Evolutionary conservation across 2,888 invertebrate genomes (phyloP).

Genomic region (Atrina japonica): DNA sequence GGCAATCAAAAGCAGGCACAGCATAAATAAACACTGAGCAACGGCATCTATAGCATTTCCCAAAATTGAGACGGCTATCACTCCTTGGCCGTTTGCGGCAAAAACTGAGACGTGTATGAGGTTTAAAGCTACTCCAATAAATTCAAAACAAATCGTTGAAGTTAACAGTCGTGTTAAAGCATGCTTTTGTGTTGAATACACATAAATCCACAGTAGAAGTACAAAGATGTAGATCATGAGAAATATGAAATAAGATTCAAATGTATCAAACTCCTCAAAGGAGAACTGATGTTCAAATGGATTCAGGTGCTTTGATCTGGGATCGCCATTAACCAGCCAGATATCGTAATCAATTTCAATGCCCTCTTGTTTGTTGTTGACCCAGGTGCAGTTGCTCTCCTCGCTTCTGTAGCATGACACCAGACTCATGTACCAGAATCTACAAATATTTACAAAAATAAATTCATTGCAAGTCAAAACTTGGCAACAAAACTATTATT

Average conservation of each 20-base stretch:
- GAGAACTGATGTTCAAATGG: conserved; percentile 97
- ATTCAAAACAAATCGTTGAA: conserved; percentile 91
- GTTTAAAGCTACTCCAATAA: conserved; percentile 92
- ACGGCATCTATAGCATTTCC: conserved; percentile 96
- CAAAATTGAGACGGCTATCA: conserved; percentile 89
- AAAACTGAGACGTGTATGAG: conserved; percentile 94
- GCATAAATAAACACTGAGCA: conserved; percentile 95
- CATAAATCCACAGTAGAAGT: conserved; percentile 94
- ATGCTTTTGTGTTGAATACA: conserved; percentile 92
- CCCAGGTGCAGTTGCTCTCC: conserved; percentile 69
- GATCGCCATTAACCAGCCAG: conserved; percentile 98
- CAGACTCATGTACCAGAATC: conserved; percentile 97
- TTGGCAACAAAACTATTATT: too few species aligned
- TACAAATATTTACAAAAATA: conserved; percentile 78
- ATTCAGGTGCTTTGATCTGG: conserved; percentile 88
- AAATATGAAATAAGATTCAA: conserved; percentile 94
- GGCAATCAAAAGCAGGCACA: conserved; percentile 93
- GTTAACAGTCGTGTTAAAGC: conserved; percentile 95
- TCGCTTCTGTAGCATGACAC: conserved; percentile 90
- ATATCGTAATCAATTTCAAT: conserved; percentile 90
- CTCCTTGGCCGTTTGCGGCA: conserved; percentile 94
- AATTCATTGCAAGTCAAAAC: too few species aligned
- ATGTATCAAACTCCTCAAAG: conserved; percentile 92
- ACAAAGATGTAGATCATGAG: conserved; percentile 92
- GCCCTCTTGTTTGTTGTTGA: conserved; percentile 49